Percentiles rank a stretch among this genome's conserved stretches.
phyloP scores from a whole-genome alignment of 2,797 vertebrate species.

The Kryptolebias ocellatus region DNA sequence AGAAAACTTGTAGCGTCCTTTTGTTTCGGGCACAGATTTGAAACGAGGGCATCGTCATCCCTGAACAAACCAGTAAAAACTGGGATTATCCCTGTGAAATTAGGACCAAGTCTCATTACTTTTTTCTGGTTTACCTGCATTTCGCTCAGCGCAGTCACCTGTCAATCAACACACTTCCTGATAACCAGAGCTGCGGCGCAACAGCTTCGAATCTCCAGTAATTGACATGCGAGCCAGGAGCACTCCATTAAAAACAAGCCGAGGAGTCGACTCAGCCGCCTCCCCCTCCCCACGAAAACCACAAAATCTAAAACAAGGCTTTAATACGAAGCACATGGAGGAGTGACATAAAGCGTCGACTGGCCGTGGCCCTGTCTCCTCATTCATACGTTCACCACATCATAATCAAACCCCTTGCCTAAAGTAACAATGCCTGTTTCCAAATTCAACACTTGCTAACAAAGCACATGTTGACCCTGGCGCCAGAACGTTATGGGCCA shows the following conservation, averaged over 20 bases:
- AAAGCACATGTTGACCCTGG: conserved; percentile 65
- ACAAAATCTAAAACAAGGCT: conserved; percentile 49
- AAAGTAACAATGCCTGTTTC: conserved; percentile 63
- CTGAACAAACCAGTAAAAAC: too few species aligned
- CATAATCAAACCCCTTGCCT: conserved; percentile 67
- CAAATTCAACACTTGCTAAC: conserved; percentile 73
- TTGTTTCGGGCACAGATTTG: too few species aligned
- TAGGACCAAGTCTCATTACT: background rate
- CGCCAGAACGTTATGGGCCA: conserved; percentile 38
- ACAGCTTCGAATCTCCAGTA: conserved; percentile 48
- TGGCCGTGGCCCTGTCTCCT: conserved; percentile 61
- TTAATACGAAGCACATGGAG: conserved; percentile 65
- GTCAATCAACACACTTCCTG: conserved; percentile 19
- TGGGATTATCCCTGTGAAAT: background rate
- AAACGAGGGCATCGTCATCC: too few species aligned
- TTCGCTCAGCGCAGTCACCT: conserved; percentile 11
- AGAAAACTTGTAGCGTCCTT: too few species aligned
- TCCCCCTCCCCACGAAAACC: conserved; percentile 42
- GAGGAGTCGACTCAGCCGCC: conserved; percentile 47
- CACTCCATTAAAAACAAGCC: conserved; percentile 60
- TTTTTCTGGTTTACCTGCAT: conserved; percentile 10
- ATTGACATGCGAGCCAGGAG: conserved; percentile 55
- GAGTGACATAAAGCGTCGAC: conserved; percentile 46
- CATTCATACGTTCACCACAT: conserved; percentile 62
- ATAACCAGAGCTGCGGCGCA: conserved; percentile 22